phyloP scores from a whole-genome alignment of 2,888 invertebrate genomes.

The Artemia sinica region DNA sequence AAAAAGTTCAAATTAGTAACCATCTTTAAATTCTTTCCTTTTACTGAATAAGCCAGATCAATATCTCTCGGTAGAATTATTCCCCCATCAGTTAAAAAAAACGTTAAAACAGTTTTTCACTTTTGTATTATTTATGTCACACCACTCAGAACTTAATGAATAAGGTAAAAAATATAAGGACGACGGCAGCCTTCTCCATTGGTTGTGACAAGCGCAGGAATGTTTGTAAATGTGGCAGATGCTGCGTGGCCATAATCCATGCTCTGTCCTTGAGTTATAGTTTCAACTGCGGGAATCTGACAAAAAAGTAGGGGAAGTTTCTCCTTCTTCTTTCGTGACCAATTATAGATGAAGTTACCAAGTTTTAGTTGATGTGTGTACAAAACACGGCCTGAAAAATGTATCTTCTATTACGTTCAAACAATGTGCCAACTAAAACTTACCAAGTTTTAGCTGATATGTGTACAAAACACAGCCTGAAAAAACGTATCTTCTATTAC shows the following conservation, averaged over 20 bases:
- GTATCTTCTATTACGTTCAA: too few species aligned
- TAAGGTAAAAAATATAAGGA: neutral
- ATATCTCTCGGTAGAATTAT: constrained; percentile 11
- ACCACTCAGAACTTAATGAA: neutral
- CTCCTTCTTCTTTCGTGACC: constrained; percentile 4
- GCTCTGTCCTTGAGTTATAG: neutral
- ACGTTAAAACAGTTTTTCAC: neutral
- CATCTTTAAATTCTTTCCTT: neutral
- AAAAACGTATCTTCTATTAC: neutral
- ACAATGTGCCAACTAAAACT: neutral
- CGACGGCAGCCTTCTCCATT: neutral
- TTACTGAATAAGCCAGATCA: neutral
- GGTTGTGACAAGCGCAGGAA: neutral
- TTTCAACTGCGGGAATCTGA: neutral
- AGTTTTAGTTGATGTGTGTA: constrained; percentile 1
- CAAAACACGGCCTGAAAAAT: neutral
- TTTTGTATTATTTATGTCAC: neutral
- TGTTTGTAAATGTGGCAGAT: neutral
- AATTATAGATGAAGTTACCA: neutral
- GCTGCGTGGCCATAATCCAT: neutral
- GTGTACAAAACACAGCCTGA: neutral
- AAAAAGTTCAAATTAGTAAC: neutral
- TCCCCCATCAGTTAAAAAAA: neutral
- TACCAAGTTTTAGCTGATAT: neutral
- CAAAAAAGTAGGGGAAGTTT: neutral